Conservation (phyloP, 2,888 invertebrate species). For the Himalopsyche anomala region DNA sequence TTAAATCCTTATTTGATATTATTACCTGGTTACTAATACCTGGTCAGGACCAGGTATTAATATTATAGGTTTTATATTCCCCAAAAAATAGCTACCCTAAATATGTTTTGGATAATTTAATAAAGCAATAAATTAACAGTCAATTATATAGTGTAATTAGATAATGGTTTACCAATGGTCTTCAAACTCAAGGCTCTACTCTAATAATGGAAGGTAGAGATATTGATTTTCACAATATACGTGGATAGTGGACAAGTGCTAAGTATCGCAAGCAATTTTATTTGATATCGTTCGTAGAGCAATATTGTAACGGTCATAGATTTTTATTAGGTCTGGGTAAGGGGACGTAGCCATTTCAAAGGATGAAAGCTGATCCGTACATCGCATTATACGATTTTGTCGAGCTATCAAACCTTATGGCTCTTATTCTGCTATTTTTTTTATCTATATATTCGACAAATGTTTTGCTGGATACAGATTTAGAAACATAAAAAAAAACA, state of each 20-base stretch:
- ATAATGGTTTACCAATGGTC: too few relatives aligned
- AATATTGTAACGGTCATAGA: constrained; percentile 65
- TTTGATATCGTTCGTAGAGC: constrained; percentile 52
- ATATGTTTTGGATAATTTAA: too few relatives aligned
- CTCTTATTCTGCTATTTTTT: neutral
- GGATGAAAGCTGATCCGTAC: constrained; percentile 43
- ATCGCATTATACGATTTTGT: constrained; percentile 35
- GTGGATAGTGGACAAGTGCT: constrained; percentile 50
- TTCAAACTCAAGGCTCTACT: too few relatives aligned
- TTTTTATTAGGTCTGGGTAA: constrained; percentile 62
- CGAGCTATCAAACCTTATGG: constrained; percentile 38
- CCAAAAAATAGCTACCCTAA: too few relatives aligned
- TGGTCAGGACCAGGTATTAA: too few relatives aligned
- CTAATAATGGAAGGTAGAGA: too few relatives aligned
- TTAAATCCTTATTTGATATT: too few relatives aligned
- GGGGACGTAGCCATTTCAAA: constrained; percentile 10
- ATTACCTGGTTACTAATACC: too few relatives aligned
- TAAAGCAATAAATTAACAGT: too few relatives aligned
- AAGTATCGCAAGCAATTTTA: constrained; percentile 57
- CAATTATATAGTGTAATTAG: too few relatives aligned
- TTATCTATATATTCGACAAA: neutral
- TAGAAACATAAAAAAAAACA: too few relatives aligned
- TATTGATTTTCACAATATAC: constrained; percentile 49
- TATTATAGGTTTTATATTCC: too few relatives aligned
- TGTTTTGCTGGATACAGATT: neutral